A percentile compares a stretch with the other conserved stretches of the same genome.
Conservation (phyloP, 2,797 vertebrate species). For the Arrhamphus sclerolepis region DNA sequence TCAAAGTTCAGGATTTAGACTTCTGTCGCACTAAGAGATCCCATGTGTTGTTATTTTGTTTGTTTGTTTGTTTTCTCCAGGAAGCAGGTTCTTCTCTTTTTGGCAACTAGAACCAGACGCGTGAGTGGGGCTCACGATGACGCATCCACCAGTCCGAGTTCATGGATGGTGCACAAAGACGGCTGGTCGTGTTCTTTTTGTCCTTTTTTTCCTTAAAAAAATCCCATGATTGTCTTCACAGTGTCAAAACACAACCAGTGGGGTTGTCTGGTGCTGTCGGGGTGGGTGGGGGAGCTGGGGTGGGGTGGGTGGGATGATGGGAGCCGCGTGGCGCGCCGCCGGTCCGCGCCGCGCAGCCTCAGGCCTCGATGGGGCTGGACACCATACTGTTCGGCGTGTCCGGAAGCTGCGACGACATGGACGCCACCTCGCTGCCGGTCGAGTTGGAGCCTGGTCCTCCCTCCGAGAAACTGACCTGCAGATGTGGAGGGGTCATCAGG, state of each 20-base stretch:
- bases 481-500: constrained; percentile 2
- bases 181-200: constrained; percentile 59
- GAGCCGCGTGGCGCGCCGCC: neutral
- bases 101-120: constrained; percentile 86
- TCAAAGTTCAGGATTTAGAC: constrained; percentile 77
- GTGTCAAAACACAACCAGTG: constrained; percentile 93
- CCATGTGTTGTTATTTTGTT: too few species aligned
- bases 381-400: constrained; percentile 99
- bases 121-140: constrained; percentile 66
- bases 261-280: constrained; percentile 82
- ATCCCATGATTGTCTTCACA: constrained; percentile 99
- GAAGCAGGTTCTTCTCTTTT: constrained; percentile 61
- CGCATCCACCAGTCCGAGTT: constrained; percentile 68
- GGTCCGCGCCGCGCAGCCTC: constrained; percentile 84
- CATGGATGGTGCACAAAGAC: constrained; percentile 46
- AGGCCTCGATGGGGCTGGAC: constrained; percentile 98
- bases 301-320: constrained; percentile 15
- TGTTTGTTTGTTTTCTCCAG: constrained; percentile 63
- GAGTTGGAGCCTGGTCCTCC: constrained; percentile 97
- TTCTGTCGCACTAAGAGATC: constrained; percentile 72
- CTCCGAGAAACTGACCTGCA: constrained; percentile 95
- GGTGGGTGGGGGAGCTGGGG: constrained; percentile 26
- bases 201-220: too few species aligned
- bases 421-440: constrained; percentile 97
- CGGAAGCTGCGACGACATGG: constrained; percentile 98